Evolutionary conservation across 2,797 vertebrate species (phyloP).

Genomic region (Spheniscus humboldti): DNA sequence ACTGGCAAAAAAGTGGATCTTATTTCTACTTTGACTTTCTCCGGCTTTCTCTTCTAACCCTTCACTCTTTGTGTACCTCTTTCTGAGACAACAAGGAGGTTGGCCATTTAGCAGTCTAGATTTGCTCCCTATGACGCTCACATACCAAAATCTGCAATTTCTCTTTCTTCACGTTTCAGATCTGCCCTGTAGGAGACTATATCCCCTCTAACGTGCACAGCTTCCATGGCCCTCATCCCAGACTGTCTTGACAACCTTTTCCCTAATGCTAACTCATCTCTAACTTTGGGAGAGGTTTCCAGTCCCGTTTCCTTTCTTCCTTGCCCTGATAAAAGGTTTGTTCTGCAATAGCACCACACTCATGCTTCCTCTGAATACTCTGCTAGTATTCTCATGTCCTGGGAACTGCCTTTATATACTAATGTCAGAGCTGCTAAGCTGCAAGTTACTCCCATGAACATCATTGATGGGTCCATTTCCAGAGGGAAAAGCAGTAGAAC

Average conservation of each 20-base stretch:
- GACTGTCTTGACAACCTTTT: not conserved
- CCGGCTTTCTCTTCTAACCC: not conserved
- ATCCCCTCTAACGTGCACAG: not conserved
- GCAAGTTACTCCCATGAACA: not conserved
- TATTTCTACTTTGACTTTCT: not conserved
- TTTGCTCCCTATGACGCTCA: not conserved
- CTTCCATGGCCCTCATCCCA: not conserved
- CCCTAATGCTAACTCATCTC: not conserved
- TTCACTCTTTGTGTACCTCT: not conserved
- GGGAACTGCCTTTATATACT: not conserved
- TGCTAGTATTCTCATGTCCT: not conserved
- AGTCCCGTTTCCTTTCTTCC: not conserved
- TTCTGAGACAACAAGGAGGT: not conserved
- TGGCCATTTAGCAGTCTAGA: not conserved
- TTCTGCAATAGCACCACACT: not conserved
- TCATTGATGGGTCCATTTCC: not conserved
- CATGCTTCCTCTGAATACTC: not conserved
- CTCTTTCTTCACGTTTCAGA: not conserved
- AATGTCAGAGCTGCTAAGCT: not conserved
- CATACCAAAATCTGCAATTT: not conserved
- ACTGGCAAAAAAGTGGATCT: not conserved
- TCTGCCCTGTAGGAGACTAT: not conserved
- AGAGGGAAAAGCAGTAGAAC: conserved; percentile 5
- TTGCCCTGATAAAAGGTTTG: not conserved
- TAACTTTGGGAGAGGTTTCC: not conserved